Conservation (phyloP, 2,797 vertebrate genomes). For the Perodicticus potto region DNA sequence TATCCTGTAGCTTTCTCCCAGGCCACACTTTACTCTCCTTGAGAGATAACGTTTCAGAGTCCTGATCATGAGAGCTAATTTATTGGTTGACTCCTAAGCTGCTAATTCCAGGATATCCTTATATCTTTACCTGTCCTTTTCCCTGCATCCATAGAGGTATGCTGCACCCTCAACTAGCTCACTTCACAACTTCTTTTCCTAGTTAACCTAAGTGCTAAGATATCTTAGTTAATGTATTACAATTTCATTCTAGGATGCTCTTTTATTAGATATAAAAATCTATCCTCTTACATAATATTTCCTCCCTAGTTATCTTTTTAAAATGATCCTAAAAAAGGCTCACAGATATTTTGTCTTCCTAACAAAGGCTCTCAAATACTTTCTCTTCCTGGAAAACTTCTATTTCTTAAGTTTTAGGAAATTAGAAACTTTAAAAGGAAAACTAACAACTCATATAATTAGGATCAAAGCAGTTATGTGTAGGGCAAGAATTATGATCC, state of each 20-base stretch:
- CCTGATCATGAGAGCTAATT: not conserved
- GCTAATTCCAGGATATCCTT: not conserved
- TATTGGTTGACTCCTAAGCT: not conserved
- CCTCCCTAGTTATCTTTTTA: not conserved
- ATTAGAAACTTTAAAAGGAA: not conserved
- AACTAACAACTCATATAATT: not conserved
- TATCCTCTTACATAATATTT: not conserved
- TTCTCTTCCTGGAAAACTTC: not conserved
- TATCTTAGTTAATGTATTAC: not conserved
- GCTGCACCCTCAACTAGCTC: not conserved
- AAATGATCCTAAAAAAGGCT: not conserved
- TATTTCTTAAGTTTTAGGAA: not conserved
- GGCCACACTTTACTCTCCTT: not conserved
- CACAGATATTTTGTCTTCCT: not conserved
- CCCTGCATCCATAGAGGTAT: not conserved
- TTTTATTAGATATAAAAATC: constrained; percentile 10
- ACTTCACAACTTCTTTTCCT: not conserved
- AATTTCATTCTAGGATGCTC: constrained; percentile 6
- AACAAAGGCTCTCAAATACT: not conserved
- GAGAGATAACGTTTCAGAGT: not conserved
- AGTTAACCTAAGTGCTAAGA: not conserved
- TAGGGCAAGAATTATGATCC: not conserved
- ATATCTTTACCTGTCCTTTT: not conserved
- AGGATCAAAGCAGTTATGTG: not conserved
- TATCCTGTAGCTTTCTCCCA: not conserved